A percentile compares a stretch with the other conserved stretches of the same genome.
Evolutionary conservation across 1,140 invertebrate species (phyloP).

Genomic region (Drosophila gunungcola): DNA sequence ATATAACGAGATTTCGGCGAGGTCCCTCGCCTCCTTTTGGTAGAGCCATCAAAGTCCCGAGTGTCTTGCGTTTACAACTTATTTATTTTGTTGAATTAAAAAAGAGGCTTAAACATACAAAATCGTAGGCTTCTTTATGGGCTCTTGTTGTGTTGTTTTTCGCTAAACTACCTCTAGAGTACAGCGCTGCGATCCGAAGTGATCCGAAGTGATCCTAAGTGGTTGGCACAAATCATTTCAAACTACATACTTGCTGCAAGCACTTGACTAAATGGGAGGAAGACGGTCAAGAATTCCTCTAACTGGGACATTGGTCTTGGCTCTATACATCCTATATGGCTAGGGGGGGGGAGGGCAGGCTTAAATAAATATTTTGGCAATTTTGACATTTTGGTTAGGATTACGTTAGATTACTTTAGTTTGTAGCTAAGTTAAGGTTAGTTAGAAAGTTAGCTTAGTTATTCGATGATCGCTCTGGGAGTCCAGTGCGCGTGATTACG

Average conservation of each 20-base stretch:
- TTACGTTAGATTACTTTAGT: too few species aligned
- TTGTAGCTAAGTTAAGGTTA: slow-evolving; percentile 28
- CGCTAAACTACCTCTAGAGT: slow-evolving; percentile 56
- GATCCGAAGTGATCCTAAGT: slow-evolving; percentile 31
- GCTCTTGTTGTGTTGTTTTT: slow-evolving; percentile 21
- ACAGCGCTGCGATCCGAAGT: background rate
- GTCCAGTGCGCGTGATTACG: slow-evolving; percentile 82
- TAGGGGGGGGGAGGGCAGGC: background rate
- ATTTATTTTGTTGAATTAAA: slow-evolving; percentile 67
- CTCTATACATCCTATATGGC: slow-evolving; percentile 25
- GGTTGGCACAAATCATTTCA: slow-evolving; percentile 66
- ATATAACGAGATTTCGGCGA: slow-evolving; percentile 64
- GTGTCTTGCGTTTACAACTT: slow-evolving; percentile 72
- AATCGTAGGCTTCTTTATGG: slow-evolving; percentile 68
- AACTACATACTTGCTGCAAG: slow-evolving; percentile 55
- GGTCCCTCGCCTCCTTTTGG: slow-evolving; percentile 17
- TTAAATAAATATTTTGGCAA: slow-evolving; percentile 70
- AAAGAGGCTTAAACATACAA: slow-evolving; percentile 64
- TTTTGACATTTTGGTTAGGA: slow-evolving; percentile 52
- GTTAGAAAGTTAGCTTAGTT: slow-evolving; percentile 58
- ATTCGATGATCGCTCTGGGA: slow-evolving; percentile 82
- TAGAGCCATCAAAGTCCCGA: slow-evolving; percentile 70
- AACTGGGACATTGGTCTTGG: slow-evolving; percentile 48
- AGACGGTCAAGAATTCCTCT: slow-evolving; percentile 23
- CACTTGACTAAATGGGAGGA: slow-evolving; percentile 46